Base-by-base conservation (phyloP, 2,888 invertebrate genomes). In the Drosophila siamana region DNA sequence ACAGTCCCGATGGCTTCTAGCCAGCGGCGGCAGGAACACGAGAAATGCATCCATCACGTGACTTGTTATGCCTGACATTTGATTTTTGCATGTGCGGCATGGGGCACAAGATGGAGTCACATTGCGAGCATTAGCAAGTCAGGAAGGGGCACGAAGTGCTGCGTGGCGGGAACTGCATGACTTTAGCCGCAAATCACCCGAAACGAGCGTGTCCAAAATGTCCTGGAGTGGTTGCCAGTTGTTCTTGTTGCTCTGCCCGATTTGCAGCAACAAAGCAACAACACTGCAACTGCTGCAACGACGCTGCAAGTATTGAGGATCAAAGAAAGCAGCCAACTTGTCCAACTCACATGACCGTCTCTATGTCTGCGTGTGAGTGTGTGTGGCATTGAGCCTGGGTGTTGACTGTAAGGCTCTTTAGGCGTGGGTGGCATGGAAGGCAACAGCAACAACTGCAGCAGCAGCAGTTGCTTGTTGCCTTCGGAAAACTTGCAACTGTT, bases 1-100 rank as follows among this genome's bases (percentile, higher is more conserved):
- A 52, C 30, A 41, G 4, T 43, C 22, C 52, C 24, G 59, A 15
- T 43, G 54, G 54, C 19, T 54, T 26, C 44, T 43, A 8, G 43
- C 54, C 59, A 40, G n/a, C 41, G 38, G 55, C 47, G 52, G 28
- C 38, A 41, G 22, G 46, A 43, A 65, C 69, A 78, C 62, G 62
- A 66, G 73, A 67, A 76, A 68, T 66, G 78, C 67, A 80, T 72
- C 63, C 72, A 78, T 80, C 78, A 78, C 69, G 61, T 69, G 75
- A 75, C 67, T 72, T 75, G 72, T 78, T 75, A 68, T 50, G 62
- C 54, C 64, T 78, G 72, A 70, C 78, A 70, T 70, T 69, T 74
- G 80, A 77, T 74, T 74, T 79, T 80, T 69, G 69, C 69, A 78
- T 78, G 75, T 28, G 28, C 8, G 22, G 36, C 28, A 36, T 15